phyloP scores from a whole-genome alignment of 2,113 vertebrate species.

The Scopus umbretta region DNA sequence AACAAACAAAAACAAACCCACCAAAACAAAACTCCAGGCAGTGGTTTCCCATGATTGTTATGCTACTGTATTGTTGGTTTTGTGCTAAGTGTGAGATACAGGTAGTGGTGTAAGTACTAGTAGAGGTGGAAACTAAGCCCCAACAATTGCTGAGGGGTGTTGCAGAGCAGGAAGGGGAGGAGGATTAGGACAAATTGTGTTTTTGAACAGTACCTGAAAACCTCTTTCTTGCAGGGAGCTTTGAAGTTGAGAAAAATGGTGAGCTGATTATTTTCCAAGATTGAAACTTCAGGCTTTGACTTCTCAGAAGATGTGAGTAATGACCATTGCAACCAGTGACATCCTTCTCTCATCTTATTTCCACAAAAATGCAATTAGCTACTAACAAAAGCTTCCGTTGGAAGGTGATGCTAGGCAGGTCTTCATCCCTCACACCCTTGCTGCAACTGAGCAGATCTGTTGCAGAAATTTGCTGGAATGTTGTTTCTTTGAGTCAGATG shows the following conservation, averaged over 20 bases:
- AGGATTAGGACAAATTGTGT: background rate
- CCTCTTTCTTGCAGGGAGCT: conserved; percentile 46
- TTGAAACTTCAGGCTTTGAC: conserved; percentile 13
- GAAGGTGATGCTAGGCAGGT: background rate
- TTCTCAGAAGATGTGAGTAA: conserved; percentile 2
- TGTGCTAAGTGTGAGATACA: too few relatives aligned
- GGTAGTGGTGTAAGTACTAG: too few relatives aligned
- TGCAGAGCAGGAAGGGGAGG: background rate
- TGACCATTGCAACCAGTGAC: background rate
- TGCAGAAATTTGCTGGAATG: background rate
- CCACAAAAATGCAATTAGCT: background rate
- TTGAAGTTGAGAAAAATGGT: conserved; percentile 53
- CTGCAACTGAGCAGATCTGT: background rate
- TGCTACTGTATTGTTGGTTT: background rate
- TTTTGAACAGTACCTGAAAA: background rate
- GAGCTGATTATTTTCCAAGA: conserved; percentile 56
- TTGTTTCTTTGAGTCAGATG: background rate
- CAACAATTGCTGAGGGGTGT: background rate
- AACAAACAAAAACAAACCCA: too few relatives aligned
- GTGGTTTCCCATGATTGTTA: background rate
- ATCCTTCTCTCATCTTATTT: background rate
- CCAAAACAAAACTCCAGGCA: background rate
- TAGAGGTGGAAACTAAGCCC: background rate
- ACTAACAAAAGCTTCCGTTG: background rate
- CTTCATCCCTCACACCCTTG: background rate